Base-by-base conservation (phyloP, 1,140 invertebrate genomes). In the Trichogramma pretiosum region DNA sequence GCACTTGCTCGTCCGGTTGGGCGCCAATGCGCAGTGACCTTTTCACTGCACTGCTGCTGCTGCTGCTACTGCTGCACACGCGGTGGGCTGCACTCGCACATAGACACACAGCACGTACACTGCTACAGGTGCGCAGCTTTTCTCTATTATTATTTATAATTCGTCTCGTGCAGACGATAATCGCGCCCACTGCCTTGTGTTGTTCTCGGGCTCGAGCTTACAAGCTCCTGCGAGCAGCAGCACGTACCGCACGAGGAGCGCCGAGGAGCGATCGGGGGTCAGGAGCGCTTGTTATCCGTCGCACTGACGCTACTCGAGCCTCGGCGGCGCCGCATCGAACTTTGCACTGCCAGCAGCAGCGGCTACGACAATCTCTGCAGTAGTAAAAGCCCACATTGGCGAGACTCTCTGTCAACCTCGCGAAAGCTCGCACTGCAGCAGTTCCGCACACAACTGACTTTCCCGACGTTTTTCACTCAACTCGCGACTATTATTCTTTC, bases 191-290 rank as follows among this genome's bases (percentile, higher is more conserved):
- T 40, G 9, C 16, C 24, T 11, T 16, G 16, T 26, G 26, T 19
- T 26, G n/a, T 32, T 21, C 28, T 19, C 14, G n/a, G 3, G 13
- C 18, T 19, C 16, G n/a, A n/a, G n/a, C n/a, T n/a, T n/a, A n/a
- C n/a, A n/a, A n/a, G n/a, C n/a, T 17, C 2, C 30, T 14, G 24
- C 30, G 3, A n/a, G 28, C 41, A 21, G 23, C 30, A n/a, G 34
- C 41, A 43, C 28, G 19, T 34, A 21, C 19, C 30, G 18, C 10
- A n/a, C 10, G 4, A 35, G 16, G 34, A 35, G 37, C 37, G 18
- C n/a, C n/a, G n/a, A n/a, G n/a, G n/a, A n/a, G n/a, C 8, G 21
- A 21, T 33, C 39, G 8, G 33, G 14, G 47, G 47, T 38, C 47
- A 37, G 39, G 47, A 43, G 30, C 34, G 26, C 32, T 33, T n/a